These are phyloP conservation scores for Drosophila kurseongensis DNA, from an alignment of 1,140 invertebrate species.

Conservation along the genomic window DNA sequence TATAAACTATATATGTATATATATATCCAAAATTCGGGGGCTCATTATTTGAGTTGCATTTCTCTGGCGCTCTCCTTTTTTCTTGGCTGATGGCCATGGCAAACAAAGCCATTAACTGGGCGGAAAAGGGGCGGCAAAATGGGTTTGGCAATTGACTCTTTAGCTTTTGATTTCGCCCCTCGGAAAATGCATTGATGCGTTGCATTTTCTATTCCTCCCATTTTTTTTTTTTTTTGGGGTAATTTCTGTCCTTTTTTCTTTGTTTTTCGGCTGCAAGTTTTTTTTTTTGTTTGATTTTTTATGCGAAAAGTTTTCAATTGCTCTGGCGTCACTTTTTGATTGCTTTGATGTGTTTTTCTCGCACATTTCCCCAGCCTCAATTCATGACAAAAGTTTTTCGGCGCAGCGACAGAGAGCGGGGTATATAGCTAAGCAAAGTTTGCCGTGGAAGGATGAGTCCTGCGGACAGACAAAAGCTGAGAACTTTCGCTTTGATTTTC, in stretches of 20 bases:
- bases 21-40: slow-evolving; percentile 5
- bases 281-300: slow-evolving; percentile 16
- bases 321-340: slow-evolving; percentile 84
- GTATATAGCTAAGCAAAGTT: slow-evolving; percentile 27
- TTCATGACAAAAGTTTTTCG: slow-evolving; percentile 82
- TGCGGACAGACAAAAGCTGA: slow-evolving; percentile 63
- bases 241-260: slow-evolving; percentile 53
- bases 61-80: slow-evolving; percentile 20
- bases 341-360: slow-evolving; percentile 83
- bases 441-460: slow-evolving; percentile 40
- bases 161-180: slow-evolving; percentile 42
- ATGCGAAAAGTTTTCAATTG: slow-evolving; percentile 83
- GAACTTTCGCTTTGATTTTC: slow-evolving; percentile 83
- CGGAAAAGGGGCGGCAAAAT: slow-evolving; percentile 21
- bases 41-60: slow-evolving; percentile 62
- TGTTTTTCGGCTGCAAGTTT: slow-evolving; percentile 27
- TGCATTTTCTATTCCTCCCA: slow-evolving; percentile 64
- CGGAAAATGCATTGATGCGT: slow-evolving; percentile 72
- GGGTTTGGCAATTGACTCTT: slow-evolving; percentile 65
- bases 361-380: slow-evolving; percentile 81
- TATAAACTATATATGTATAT: slow-evolving; percentile 1
- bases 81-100: slow-evolving; percentile 71
- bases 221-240: slow-evolving; percentile 19
- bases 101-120: slow-evolving; percentile 80
- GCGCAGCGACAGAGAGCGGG: slow-evolving; percentile 25